These are phyloP conservation scores for Stenotaenia linearis DNA, from an alignment of 2,888 invertebrate species.

Conservation along the genomic window DNA sequence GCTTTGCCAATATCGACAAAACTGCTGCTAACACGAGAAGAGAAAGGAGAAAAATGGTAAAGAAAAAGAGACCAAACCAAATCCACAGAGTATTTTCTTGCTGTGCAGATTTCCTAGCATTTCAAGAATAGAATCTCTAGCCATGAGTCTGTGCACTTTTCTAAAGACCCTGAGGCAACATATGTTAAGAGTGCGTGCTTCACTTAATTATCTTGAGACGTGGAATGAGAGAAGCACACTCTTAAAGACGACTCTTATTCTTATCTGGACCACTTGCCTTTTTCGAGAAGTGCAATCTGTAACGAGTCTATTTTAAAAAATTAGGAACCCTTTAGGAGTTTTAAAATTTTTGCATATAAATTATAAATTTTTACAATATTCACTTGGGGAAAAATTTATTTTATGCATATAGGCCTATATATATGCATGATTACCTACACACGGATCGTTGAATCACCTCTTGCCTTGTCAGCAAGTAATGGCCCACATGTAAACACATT, in stretches of 20 bases:
- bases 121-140: neutral
- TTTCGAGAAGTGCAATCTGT: conserved; percentile 8
- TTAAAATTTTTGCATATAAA: neutral
- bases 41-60: neutral
- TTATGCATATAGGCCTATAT: neutral
- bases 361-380: neutral
- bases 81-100: neutral
- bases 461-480: conserved; percentile 21
- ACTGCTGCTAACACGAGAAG: neutral
- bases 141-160: neutral
- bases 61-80: neutral
- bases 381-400: neutral
- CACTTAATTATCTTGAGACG: conserved; percentile 17
- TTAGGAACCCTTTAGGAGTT: too few relatives aligned
- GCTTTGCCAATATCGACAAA: neutral
- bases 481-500: conserved; percentile 26
- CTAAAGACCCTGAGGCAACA: neutral
- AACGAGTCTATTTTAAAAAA: neutral
- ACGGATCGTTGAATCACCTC: conserved; percentile 17
- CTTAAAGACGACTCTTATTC: conserved; percentile 17
- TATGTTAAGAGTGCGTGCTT: conserved; percentile 2
- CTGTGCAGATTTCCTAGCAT: neutral
- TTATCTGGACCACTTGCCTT: neutral
- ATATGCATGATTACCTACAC: neutral
- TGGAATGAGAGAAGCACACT: neutral